These are phyloP conservation scores for Criorhina ranunculi DNA, from an alignment of 2,888 invertebrate species.

Conservation along the genomic window DNA sequence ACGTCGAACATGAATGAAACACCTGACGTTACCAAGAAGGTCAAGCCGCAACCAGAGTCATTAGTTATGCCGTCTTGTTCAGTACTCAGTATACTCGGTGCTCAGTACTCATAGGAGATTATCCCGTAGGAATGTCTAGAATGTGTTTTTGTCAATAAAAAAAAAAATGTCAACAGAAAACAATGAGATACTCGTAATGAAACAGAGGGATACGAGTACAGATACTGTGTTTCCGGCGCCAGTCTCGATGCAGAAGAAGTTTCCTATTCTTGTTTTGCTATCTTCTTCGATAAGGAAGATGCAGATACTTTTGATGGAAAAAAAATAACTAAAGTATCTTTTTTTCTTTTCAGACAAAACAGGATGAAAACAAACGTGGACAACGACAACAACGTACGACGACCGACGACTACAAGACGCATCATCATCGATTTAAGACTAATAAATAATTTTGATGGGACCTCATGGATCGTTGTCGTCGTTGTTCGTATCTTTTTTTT, in stretches of 20 bases:
- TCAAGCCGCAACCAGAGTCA: constrained; percentile 59
- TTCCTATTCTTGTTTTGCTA: constrained; percentile 32
- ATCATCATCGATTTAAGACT: constrained; percentile 78
- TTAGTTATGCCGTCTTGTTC: constrained; percentile 36
- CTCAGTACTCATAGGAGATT: constrained; percentile 24
- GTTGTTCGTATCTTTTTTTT: constrained; percentile 31
- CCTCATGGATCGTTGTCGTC: constrained; percentile 76
- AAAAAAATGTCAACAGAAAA: constrained; percentile 54
- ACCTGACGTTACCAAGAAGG: constrained; percentile 68
- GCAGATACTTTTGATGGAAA: constrained; percentile 29
- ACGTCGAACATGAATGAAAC: constrained; percentile 60
- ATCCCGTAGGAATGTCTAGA: constrained; percentile 29
- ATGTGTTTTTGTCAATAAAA: constrained; percentile 1
- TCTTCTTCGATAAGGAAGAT: constrained; percentile 47
- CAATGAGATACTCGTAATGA: constrained; percentile 57
- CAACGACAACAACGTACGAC: constrained; percentile 1
- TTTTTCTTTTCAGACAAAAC: not conserved
- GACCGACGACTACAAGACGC: constrained; percentile 63
- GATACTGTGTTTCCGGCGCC: constrained; percentile 47
- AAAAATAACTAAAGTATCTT: constrained; percentile 12
- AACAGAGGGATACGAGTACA: constrained; percentile 27
- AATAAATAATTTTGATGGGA: constrained; percentile 79
- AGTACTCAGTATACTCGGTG: too few relatives aligned
- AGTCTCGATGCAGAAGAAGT: constrained; percentile 24
- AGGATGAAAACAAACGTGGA: constrained; percentile 4